phyloP scores from a whole-genome alignment of 2,113 vertebrate genomes.

The Callopanchax toddi region DNA sequence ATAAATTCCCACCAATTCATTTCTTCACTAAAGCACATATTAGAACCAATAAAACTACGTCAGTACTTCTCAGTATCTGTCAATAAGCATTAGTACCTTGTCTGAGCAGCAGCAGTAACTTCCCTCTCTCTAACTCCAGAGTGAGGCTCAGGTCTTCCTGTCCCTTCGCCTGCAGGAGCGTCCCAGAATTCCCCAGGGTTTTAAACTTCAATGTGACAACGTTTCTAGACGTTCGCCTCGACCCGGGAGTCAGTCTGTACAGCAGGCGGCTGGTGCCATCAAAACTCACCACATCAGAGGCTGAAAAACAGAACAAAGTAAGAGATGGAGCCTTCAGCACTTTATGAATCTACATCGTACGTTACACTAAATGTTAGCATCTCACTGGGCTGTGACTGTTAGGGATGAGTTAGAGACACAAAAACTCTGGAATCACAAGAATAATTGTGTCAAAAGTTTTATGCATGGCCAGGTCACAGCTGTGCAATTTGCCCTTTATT shows the following conservation, averaged over 20 bases:
- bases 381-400: too few species aligned
- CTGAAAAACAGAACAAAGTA: slow-evolving; percentile 22
- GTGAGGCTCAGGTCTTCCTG: slow-evolving; percentile 34
- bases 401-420: too few species aligned
- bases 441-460: too few species aligned
- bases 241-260: slow-evolving; percentile 38
- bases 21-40: not conserved
- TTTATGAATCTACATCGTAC: not conserved
- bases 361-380: too few species aligned
- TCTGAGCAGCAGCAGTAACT: slow-evolving; percentile 49
- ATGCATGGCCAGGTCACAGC: too few species aligned
- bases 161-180: slow-evolving; percentile 49
- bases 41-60: not conserved
- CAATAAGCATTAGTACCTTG: slow-evolving; percentile 19
- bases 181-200: slow-evolving; percentile 62
- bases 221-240: slow-evolving; percentile 11
- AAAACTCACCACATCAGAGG: slow-evolving; percentile 56
- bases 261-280: slow-evolving; percentile 40
- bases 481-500: too few species aligned
- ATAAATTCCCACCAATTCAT: not conserved
- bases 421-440: too few species aligned
- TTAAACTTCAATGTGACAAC: slow-evolving; percentile 65
- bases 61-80: not conserved
- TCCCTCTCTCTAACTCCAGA: slow-evolving; percentile 65
- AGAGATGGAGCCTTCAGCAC: not conserved